A percentile compares a stretch with the other conserved stretches of the same genome.
Evolutionary conservation across 2,113 vertebrate genomes (phyloP).

Genomic region (Sturnira hondurensis): DNA sequence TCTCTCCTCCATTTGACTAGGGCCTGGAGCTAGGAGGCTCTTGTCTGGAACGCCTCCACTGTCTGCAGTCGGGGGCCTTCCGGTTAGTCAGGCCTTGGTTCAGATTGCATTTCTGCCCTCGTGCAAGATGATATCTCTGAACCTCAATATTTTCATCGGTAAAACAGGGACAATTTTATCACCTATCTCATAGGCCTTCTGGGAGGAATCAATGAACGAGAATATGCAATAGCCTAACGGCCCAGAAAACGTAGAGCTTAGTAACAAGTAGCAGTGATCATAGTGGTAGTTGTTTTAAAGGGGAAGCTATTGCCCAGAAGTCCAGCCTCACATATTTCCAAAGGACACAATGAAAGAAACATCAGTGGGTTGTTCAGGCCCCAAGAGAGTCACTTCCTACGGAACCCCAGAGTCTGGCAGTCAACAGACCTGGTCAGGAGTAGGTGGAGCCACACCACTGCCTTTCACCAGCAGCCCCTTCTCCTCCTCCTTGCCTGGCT

Average conservation of each 20-base stretch:
- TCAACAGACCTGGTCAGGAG: neutral
- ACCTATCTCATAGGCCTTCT: neutral
- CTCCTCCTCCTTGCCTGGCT: neutral
- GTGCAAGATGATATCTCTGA: neutral
- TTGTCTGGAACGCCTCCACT: neutral
- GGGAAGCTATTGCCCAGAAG: neutral
- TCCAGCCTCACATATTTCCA: neutral
- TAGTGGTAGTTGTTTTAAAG: neutral
- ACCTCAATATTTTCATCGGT: neutral
- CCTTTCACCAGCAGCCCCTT: neutral
- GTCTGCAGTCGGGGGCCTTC: neutral
- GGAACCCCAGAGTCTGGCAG: neutral
- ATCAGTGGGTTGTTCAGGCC: neutral
- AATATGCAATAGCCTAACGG: neutral
- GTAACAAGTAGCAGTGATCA: neutral
- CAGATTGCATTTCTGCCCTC: neutral
- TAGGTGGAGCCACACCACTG: rapidly evolving
- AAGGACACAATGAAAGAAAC: neutral
- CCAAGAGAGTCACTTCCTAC: neutral
- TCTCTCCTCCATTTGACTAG: neutral
- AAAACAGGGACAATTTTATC: neutral
- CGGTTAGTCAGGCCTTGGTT: neutral
- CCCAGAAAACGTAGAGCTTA: neutral
- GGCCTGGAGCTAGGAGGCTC: neutral
- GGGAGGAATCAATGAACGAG: neutral